Percentiles rank a stretch among this genome's conserved stretches.
Conservation (phyloP, 1,140 invertebrate species). For the Dolichoris vasculosae region DNA sequence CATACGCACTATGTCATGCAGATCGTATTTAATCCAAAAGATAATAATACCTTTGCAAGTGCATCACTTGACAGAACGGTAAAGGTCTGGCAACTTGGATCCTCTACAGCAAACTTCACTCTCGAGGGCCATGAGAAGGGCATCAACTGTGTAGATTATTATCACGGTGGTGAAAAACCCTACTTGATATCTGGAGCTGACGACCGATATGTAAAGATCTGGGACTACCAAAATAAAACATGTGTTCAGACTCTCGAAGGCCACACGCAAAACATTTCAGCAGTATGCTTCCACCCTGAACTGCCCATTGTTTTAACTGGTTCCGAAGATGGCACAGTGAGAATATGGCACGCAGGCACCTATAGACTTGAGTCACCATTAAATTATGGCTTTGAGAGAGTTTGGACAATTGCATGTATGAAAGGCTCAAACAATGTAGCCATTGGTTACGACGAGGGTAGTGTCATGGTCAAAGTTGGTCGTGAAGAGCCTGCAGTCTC, state of each 20-base stretch:
- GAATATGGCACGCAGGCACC: constrained; percentile 98
- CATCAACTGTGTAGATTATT: constrained; percentile 99
- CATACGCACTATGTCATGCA: constrained; percentile 99
- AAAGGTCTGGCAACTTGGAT: constrained; percentile 99
- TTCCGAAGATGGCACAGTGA: constrained; percentile 95
- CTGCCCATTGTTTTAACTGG: constrained; percentile 97
- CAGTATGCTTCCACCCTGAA: constrained; percentile 96
- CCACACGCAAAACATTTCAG: constrained; percentile 96
- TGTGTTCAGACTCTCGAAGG: constrained; percentile 99
- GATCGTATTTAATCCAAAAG: constrained; percentile 99
- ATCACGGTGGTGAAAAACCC: constrained; percentile 99
- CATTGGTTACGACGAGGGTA: constrained; percentile 98
- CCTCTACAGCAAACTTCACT: constrained; percentile 97
- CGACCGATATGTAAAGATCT: constrained; percentile 97
- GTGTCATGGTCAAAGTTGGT: constrained; percentile 97
- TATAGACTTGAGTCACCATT: constrained; percentile 96
- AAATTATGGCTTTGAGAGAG: constrained; percentile 98
- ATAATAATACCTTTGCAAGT: constrained; percentile 99
- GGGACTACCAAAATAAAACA: constrained; percentile 99
- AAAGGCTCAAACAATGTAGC: constrained; percentile 98
- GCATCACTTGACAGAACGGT: constrained; percentile 98
- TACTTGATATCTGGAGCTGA: constrained; percentile 99
- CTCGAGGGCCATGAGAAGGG: constrained; percentile 99
- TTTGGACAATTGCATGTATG: constrained; percentile 97
- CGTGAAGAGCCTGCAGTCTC: constrained; percentile 99